Conservation (phyloP, 2,797 vertebrate genomes). For the Simalia tracyae region DNA sequence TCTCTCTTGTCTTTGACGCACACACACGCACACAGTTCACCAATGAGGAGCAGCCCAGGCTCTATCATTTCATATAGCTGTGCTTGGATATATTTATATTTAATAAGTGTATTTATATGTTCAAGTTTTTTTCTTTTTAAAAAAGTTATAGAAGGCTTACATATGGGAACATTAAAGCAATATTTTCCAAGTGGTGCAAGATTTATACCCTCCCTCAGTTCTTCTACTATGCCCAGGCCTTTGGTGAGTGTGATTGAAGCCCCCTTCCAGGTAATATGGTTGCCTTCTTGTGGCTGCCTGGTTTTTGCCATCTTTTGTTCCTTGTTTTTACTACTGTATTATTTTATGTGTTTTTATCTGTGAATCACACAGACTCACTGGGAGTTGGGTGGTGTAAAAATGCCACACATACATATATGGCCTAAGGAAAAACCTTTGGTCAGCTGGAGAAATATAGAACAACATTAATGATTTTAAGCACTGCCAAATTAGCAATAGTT, state of each 20-base stretch:
- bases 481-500: neutral
- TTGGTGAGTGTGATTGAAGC: neutral
- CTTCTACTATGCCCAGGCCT: neutral
- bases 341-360: neutral
- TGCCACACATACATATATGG: neutral
- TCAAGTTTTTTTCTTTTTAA: neutral
- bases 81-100: neutral
- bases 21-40: neutral
- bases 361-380: neutral
- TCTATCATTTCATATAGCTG: neutral
- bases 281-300: neutral
- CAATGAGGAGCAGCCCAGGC: neutral
- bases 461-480: neutral
- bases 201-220: no score
- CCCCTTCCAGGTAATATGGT: neutral
- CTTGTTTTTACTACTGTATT: neutral
- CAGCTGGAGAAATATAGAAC: neutral
- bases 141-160: neutral
- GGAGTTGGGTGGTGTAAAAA: neutral
- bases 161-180: neutral
- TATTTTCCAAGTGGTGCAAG: no score
- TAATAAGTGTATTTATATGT: no score
- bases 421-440: neutral
- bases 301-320: neutral
- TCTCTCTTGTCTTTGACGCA: neutral